These are phyloP conservation scores for Tenualosa ilisha DNA, from an alignment of 2,797 vertebrate species.

Conservation along the genomic window DNA sequence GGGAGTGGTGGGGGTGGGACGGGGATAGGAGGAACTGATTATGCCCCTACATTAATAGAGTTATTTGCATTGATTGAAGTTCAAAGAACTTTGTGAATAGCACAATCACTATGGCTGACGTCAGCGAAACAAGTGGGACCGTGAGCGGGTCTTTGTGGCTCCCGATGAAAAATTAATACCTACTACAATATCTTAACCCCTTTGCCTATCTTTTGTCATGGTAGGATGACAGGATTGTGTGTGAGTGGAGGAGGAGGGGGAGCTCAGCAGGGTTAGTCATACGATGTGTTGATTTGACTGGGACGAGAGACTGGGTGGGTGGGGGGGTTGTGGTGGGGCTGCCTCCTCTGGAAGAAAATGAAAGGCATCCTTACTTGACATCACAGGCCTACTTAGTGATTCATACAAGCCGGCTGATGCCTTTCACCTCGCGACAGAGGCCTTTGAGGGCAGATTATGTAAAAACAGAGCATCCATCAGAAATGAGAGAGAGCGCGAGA, in stretches of 20 bases:
- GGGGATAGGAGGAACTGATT: not conserved
- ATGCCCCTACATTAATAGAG: not conserved
- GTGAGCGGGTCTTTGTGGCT: not conserved
- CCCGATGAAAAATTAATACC: not conserved
- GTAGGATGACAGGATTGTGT: not conserved
- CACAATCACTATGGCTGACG: not conserved
- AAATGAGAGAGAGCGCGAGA: not conserved
- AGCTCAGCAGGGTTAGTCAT: not conserved
- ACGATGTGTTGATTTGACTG: not conserved
- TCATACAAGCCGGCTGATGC: constrained; percentile 4
- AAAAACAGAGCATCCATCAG: constrained; percentile 17
- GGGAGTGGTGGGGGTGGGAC: not conserved
- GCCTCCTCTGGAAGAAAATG: not conserved
- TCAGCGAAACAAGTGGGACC: not conserved
- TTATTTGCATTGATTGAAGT: constrained; percentile 50
- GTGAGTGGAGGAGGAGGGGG: not conserved
- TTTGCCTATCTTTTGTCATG: not conserved
- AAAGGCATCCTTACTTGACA: constrained; percentile 15
- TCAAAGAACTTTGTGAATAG: constrained; percentile 45
- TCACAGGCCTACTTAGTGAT: constrained; percentile 15
- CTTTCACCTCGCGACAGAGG: not conserved
- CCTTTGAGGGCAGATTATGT: constrained; percentile 24
- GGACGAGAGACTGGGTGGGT: not conserved
- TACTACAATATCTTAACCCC: constrained; percentile 1
- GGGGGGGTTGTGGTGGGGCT: no score